Base-by-base conservation (phyloP, 2,797 vertebrate genomes). In the Decapterus maruadsi region DNA sequence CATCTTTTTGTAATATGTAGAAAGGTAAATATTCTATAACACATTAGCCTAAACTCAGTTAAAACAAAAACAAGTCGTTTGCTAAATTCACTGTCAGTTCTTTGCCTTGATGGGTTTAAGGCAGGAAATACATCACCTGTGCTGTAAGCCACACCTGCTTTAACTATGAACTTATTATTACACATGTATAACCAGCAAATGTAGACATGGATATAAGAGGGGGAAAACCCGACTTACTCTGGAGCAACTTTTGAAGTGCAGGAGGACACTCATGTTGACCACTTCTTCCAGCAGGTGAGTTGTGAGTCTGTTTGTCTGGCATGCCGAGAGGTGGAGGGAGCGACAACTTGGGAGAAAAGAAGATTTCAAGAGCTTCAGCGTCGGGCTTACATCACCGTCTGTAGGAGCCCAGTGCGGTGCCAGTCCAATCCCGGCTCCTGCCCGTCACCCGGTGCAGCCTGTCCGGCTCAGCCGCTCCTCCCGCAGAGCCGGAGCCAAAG, bases 171-270 rank as follows among this genome's bases (percentile, higher is more conserved):
- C 20, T 9, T 8, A 4, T 8, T 36, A 31, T 7, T 34, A 36
- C 34, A 22, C 7, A 42, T 22, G n/a, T 16, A 65, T 19, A 55
- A 54, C 19, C 26, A 26, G 8, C 17, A 16, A 26, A n/a, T 1
- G 29, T 4, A 11, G 19, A 43, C 51, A 48, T 9, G 43, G n/a
- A 6, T 11, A 7, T 9, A 16, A 59, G 43, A 45, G 17, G 12
- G 19, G 12, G 3, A 6, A 6, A 19, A 17, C 31, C 31, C 31
- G 31, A 92, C 93, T 93, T 76, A 93, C 92, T 83, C 81, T 88
- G 78, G 57, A 69, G 60, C 68, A 89, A 83, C 73, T 63, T 85
- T 78, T 51, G 43, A 90, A 81, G 73, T 82, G 79, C 1, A 84
- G 2, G 51, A 87, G 43, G 54, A 88, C 42, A 40, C 50, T 83